A percentile compares a stretch with the other conserved stretches of the same genome.
These are phyloP conservation scores for Dromococcyx pavoninus DNA, from an alignment of 2,797 vertebrate genomes.

Conservation along the genomic window DNA sequence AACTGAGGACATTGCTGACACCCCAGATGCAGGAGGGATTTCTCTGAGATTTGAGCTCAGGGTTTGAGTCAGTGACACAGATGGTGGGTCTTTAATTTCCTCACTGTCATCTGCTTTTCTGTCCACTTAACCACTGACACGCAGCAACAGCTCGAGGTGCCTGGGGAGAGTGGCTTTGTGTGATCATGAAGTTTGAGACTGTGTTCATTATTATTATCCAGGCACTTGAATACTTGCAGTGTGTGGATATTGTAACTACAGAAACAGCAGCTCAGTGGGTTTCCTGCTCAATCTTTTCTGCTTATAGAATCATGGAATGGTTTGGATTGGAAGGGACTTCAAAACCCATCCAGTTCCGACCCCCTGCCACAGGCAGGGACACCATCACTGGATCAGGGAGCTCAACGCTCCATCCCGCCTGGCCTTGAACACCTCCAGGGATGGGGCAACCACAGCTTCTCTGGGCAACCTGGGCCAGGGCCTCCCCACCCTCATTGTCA, in stretches of 20 bases:
- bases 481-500: too few relatives aligned
- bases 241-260: background rate
- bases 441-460: too few relatives aligned
- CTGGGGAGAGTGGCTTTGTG: background rate
- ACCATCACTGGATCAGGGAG: too few relatives aligned
- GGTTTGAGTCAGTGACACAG: background rate
- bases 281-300: background rate
- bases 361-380: too few relatives aligned
- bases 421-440: too few relatives aligned
- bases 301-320: too few relatives aligned
- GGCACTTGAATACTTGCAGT: background rate
- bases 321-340: too few relatives aligned
- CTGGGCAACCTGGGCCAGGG: too few relatives aligned
- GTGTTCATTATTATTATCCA: background rate
- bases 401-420: too few relatives aligned
- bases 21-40: background rate
- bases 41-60: background rate
- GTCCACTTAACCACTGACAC: background rate
- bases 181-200: background rate
- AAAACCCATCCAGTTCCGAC: too few relatives aligned
- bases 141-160: background rate
- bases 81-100: background rate
- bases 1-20: background rate
- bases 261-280: fast-evolving
- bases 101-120: background rate